Conservation (phyloP, 2,888 invertebrate species). For the Villa cingulata region DNA sequence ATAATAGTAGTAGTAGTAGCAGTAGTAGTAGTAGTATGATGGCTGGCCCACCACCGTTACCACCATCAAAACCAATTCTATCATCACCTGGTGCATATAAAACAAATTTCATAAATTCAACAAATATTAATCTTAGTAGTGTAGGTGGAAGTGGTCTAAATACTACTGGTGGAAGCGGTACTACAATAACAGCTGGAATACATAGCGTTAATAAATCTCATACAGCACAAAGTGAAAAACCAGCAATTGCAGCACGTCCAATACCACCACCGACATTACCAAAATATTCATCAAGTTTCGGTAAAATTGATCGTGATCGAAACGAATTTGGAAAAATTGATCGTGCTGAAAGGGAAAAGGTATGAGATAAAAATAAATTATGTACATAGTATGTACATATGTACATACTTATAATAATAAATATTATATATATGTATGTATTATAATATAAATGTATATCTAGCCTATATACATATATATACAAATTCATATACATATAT, state of each 20-base stretch:
- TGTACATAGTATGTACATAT: too few relatives aligned
- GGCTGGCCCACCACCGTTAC: conserved; percentile 19
- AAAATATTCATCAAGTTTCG: conserved; percentile 65
- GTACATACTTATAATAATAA: too few relatives aligned
- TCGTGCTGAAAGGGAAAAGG: conserved; percentile 24
- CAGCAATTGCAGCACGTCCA: conserved; percentile 43
- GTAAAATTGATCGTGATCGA: conserved; percentile 39
- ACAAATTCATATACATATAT: too few relatives aligned
- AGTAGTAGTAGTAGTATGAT: background rate
- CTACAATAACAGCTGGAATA: conserved; percentile 20
- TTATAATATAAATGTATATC: too few relatives aligned
- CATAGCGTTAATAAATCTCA: conserved; percentile 23
- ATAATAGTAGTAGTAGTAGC: background rate
- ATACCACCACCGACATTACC: conserved; percentile 67
- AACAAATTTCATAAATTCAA: conserved; percentile 21
- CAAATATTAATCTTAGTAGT: conserved; percentile 21
- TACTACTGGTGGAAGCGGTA: background rate
- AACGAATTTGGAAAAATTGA: conserved; percentile 41
- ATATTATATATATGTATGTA: too few relatives aligned
- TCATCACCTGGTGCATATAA: conserved; percentile 24
- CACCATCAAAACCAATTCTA: conserved; percentile 21
- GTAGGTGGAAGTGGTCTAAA: conserved; percentile 14
- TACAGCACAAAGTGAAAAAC: conserved; percentile 18
- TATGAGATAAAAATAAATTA: conserved; percentile 13
- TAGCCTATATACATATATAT: too few relatives aligned